Conservation (phyloP, 2,797 vertebrate species). For the Sebastolobus alascanus region DNA sequence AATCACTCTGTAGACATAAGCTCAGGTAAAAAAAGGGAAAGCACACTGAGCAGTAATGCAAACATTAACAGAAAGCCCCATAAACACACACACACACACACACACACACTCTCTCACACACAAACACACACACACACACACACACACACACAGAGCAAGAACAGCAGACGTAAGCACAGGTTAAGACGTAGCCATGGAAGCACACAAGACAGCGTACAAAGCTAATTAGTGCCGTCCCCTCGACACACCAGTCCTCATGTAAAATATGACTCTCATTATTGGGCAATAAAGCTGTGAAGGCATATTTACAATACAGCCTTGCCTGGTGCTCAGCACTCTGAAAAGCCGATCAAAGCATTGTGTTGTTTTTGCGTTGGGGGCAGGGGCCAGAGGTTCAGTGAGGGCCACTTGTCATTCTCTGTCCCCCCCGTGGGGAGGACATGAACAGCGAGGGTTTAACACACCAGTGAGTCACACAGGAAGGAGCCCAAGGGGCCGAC, state of each 20-base stretch:
- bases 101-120: not conserved
- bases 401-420: conserved; percentile 69
- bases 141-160: conserved; percentile 27
- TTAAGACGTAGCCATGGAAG: conserved; percentile 39
- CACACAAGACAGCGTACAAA: conserved; percentile 55
- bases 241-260: conserved; percentile 61
- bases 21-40: conserved; percentile 17
- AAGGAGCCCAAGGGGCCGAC: conserved; percentile 66
- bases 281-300: conserved; percentile 71
- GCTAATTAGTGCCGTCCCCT: conserved; percentile 71
- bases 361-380: conserved; percentile 50
- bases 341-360: conserved; percentile 64
- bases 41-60: not conserved
- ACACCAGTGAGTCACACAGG: conserved; percentile 72
- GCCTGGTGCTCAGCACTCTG: conserved; percentile 45
- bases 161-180: conserved; percentile 64
- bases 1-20: conserved; percentile 15
- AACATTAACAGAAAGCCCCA: conserved; percentile 6
- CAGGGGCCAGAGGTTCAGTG: conserved; percentile 52
- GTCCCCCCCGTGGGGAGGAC: conserved; percentile 44
- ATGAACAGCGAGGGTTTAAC: conserved; percentile 60
- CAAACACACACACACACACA: conserved; percentile 15
- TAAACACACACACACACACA: not conserved
- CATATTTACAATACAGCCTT: conserved; percentile 69
- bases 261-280: conserved; percentile 79